Conservation (phyloP, 2,888 invertebrate genomes). For the Cantharis nigra region DNA sequence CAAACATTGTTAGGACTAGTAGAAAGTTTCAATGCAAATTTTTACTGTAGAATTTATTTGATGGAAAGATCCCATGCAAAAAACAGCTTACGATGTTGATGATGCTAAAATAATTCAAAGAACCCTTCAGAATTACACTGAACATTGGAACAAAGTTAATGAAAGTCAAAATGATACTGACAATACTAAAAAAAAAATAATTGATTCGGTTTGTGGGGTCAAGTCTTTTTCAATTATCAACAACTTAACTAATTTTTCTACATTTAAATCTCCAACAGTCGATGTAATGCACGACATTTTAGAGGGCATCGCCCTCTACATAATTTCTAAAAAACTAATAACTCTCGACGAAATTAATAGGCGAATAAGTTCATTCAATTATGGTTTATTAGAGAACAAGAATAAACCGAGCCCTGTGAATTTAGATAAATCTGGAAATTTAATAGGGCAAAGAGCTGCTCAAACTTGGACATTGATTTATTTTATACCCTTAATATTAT, state of each 20-base stretch:
- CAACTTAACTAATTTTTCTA: too few species aligned
- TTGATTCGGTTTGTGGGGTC: too few species aligned
- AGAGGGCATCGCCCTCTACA: neutral
- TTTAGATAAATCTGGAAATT: slow-evolving; percentile 7
- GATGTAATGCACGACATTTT: too few species aligned
- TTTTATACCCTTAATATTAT: slow-evolving; percentile 8
- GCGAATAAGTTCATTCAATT: slow-evolving; percentile 27
- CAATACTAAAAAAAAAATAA: too few species aligned
- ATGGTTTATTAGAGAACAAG: slow-evolving; percentile 17
- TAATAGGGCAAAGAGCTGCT: slow-evolving; percentile 8
- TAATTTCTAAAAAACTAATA: slow-evolving; percentile 13
- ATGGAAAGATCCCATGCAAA: slow-evolving; percentile 9
- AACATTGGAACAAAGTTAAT: too few species aligned
- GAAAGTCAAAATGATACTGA: too few species aligned
- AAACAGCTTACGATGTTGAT: slow-evolving; percentile 9
- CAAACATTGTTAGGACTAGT: slow-evolving; percentile 32
- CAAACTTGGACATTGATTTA: slow-evolving; percentile 5
- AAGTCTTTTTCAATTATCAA: too few species aligned
- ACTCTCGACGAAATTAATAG: slow-evolving; percentile 22
- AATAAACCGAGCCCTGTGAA: slow-evolving; percentile 18
- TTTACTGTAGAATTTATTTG: slow-evolving; percentile 34
- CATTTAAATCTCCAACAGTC: too few species aligned
- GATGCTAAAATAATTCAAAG: slow-evolving; percentile 1
- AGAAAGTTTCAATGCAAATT: slow-evolving; percentile 32
- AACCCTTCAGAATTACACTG: neutral